Conservation (phyloP, 2,113 vertebrate species). For the Pelmatolapia mariae region DNA sequence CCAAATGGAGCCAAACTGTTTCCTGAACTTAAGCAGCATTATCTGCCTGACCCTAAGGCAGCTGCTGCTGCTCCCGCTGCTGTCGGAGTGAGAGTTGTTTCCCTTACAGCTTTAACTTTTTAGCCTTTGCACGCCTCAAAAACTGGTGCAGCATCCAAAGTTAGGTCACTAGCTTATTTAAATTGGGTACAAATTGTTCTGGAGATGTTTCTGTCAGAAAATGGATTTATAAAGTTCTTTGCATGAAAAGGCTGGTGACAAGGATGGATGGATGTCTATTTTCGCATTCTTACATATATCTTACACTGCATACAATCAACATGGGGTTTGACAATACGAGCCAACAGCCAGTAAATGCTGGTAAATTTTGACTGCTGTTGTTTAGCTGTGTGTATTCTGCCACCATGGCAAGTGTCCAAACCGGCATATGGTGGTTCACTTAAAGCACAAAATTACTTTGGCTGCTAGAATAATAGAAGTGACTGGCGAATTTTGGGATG, state of each 20-base stretch:
- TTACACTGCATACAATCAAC: not conserved
- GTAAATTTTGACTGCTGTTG: not conserved
- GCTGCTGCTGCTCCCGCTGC: not conserved
- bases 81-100: not conserved
- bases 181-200: constrained; percentile 8
- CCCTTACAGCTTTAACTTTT: not conserved
- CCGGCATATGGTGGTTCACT: constrained; percentile 6
- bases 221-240: constrained; percentile 19
- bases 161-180: constrained; percentile 10
- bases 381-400: not conserved
- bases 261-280: not conserved
- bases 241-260: constrained; percentile 1
- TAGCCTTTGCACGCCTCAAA: not conserved
- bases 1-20: constrained; percentile 5
- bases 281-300: not conserved
- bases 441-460: constrained; percentile 43
- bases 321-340: not conserved
- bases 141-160: not conserved
- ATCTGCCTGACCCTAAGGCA: constrained; percentile 17
- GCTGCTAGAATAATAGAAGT: constrained; percentile 34
- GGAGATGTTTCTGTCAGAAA: not conserved
- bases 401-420: constrained; percentile 21
- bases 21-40: constrained; percentile 5
- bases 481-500: constrained; percentile 10
- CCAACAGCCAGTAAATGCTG: not conserved